Evolutionary conservation across 1,140 invertebrate genomes (phyloP), one percentile per base, ranked within the genome.

Genomic region (Holcopasites calliopsidis): DNA sequence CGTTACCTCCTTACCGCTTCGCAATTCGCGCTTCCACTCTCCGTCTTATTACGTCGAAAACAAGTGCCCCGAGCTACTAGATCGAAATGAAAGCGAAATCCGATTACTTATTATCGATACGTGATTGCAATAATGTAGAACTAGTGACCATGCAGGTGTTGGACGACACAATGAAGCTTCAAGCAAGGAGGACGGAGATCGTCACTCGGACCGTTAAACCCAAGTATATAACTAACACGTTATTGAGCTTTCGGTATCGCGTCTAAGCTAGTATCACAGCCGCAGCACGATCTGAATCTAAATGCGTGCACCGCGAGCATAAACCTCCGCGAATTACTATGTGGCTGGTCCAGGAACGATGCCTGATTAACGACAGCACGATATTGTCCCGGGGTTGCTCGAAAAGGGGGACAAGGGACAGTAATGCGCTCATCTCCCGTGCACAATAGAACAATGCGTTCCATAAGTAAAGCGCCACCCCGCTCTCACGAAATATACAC

Each of bases 391-490:
- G 62, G 82, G 77, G 82, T 83, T 83, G 82, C 80, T 83, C 77
- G 80, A 82, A 83, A 83, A 83, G 76, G 79, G 74, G 82, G 82
- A 85, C 82, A 84, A 84, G 82, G 83, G 83, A 84, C 82, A 85
- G 83, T 85, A 85, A 85, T 85, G 79, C 83, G 83, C 83, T 85
- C 83, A 85, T 85, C 83, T 85, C 82, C 80, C 79, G 73, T 50
- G 65, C 72, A 85, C 83, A 85, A 85, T 85, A 84, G 83, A 85
- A 85, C 83, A 85, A 85, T 85, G 83, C 83, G 75, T 81, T 76
- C 82, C 83, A 81, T 85, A 84, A 84, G 82, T 84, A 84, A 84
- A 84, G 83, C 83, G 77, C 83, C 78, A 77, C 78, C 78, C 75
- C 77, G 80, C 79, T 84, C 82, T 60, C 81, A 70, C 79, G 81